Evolutionary conservation across 2,113 vertebrate species (phyloP).

Genomic region (Oreochromis niloticus): DNA sequence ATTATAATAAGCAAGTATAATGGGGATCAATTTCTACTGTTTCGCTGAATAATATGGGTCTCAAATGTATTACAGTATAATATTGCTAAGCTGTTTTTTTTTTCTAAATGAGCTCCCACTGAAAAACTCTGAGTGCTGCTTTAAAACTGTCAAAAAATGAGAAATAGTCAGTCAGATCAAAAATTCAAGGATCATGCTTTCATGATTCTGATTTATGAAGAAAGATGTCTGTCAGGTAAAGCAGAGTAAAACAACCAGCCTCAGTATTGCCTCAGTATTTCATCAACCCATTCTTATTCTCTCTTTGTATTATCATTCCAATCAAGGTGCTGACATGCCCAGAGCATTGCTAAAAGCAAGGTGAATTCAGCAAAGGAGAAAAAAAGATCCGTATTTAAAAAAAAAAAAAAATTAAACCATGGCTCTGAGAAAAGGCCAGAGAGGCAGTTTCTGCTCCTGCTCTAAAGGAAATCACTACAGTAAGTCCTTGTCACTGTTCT

Average conservation of each 20-base stretch:
- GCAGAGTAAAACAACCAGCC: neutral
- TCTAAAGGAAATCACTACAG: neutral
- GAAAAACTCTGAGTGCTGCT: neutral
- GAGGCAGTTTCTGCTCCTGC: neutral
- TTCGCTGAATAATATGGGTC: neutral
- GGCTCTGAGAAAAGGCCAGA: neutral
- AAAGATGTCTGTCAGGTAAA: neutral
- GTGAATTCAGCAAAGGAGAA: neutral
- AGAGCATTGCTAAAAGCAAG: neutral
- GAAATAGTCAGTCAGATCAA: neutral
- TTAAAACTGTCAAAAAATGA: neutral
- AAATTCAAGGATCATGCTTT: neutral
- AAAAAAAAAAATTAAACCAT: neutral
- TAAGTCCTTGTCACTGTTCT: neutral
- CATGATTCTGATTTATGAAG: neutral
- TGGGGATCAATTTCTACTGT: neutral
- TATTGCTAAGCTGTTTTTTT: neutral
- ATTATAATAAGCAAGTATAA: neutral
- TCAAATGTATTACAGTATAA: neutral
- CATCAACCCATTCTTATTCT: neutral
- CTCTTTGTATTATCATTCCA: constrained; percentile 14
- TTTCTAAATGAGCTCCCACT: neutral
- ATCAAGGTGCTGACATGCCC: constrained; percentile 5
- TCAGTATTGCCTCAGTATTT: constrained; percentile 24
- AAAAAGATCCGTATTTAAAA: neutral